Evolutionary conservation across 2,113 vertebrate genomes (phyloP).

Genomic region (Campylomormyrus tamandua): DNA sequence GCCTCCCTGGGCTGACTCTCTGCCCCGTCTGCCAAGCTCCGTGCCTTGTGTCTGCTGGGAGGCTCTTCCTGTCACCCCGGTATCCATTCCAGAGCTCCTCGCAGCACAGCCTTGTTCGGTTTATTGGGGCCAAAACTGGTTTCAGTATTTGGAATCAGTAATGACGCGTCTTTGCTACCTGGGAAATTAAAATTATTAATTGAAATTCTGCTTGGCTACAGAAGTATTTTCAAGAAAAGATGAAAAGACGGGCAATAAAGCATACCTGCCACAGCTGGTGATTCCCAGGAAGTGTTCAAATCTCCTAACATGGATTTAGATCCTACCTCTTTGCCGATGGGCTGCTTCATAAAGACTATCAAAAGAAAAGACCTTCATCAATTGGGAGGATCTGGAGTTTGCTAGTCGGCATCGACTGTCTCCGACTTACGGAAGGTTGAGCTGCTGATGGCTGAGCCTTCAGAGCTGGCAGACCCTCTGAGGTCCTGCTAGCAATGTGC

Average conservation of each 20-base stretch:
- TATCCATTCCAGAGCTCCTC: not conserved
- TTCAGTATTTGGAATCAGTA: not conserved
- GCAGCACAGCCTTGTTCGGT: not conserved
- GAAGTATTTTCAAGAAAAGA: not conserved
- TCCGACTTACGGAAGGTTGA: not conserved
- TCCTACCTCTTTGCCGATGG: not conserved
- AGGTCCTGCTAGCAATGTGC: not conserved
- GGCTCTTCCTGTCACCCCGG: not conserved
- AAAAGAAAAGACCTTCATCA: not conserved
- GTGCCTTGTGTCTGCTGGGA: not conserved
- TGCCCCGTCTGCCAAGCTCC: not conserved
- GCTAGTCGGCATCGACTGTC: not conserved
- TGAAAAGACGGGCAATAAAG: not conserved
- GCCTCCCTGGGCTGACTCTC: not conserved
- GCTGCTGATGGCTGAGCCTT: not conserved
- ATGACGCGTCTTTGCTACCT: not conserved
- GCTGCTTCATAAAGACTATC: not conserved
- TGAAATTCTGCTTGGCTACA: not conserved
- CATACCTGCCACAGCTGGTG: not conserved
- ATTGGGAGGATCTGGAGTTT: not conserved
- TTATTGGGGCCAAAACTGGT: not conserved
- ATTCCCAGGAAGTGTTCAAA: not conserved
- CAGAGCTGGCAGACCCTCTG: not conserved
- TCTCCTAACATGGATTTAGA: not conserved
- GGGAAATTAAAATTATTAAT: not conserved